Evolutionary conservation across 2,888 invertebrate species (phyloP).

Genomic region (Diploptera punctata): DNA sequence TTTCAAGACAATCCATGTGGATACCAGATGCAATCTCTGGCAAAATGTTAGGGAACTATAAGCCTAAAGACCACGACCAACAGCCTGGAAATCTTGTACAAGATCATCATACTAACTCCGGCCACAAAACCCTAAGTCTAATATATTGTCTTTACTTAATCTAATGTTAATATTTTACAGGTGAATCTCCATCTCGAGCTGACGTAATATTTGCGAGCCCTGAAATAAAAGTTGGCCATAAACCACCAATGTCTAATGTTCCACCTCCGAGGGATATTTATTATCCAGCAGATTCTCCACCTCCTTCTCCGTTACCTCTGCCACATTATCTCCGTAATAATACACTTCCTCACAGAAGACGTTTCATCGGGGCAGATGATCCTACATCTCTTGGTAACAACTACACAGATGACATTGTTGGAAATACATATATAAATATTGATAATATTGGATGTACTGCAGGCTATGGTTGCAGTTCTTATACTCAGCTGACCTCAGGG

Average conservation of each 20-base stretch:
- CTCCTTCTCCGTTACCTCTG: conserved; percentile 32
- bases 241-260: background rate
- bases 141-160: too few relatives aligned
- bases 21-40: too few relatives aligned
- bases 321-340: conserved; percentile 32
- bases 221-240: background rate
- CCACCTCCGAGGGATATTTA: background rate
- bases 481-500: conserved; percentile 18
- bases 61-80: too few relatives aligned
- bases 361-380: background rate
- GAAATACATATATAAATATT: background rate
- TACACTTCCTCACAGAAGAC: conserved; percentile 24
- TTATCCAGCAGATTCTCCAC: conserved; percentile 15
- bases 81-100: too few relatives aligned
- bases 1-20: too few relatives aligned
- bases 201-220: background rate
- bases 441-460: background rate
- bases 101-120: too few relatives aligned
- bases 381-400: background rate
- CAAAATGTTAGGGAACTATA: too few relatives aligned
- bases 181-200: background rate
- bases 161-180: too few relatives aligned
- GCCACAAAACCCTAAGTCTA: too few relatives aligned
- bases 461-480: conserved; percentile 21
- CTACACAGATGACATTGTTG: background rate